Evolutionary conservation across 2,797 vertebrate genomes (phyloP).

Genomic region (Lithobates pipiens): DNA sequence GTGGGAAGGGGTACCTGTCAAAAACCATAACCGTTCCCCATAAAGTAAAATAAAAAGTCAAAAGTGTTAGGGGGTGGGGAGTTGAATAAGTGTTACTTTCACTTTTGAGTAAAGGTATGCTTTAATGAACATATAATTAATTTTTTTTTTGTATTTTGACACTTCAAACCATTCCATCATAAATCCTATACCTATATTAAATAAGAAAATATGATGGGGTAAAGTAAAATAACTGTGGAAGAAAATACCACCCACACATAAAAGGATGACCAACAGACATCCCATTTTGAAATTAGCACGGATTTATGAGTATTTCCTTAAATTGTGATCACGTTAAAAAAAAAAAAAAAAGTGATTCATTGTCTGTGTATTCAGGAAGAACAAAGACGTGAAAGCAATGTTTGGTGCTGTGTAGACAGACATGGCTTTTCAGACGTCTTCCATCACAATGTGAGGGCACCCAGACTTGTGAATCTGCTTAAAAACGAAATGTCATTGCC

Average conservation of each 20-base stretch:
- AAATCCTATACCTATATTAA: not conserved
- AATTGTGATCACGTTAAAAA: slow-evolving; percentile 25
- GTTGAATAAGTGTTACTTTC: too few species aligned
- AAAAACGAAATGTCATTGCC: slow-evolving; percentile 45
- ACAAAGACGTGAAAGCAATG: slow-evolving; percentile 39
- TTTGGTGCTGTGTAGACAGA: slow-evolving; percentile 39
- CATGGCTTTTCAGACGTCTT: slow-evolving; percentile 42
- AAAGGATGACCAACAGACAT: not conserved
- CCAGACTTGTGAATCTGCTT: slow-evolving; percentile 43
- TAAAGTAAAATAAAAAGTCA: too few species aligned
- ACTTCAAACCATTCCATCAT: not conserved
- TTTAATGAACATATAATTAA: too few species aligned
- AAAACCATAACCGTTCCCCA: too few species aligned
- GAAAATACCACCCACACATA: not conserved
- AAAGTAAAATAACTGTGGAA: not conserved
- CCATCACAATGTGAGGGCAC: slow-evolving; percentile 26
- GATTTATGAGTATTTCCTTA: slow-evolving; percentile 45
- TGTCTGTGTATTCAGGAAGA: slow-evolving; percentile 52
- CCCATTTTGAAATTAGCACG: slow-evolving; percentile 13
- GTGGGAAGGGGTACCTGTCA: too few species aligned
- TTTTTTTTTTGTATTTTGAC: too few species aligned
- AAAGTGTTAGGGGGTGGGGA: too few species aligned
- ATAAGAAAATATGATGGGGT: not conserved
- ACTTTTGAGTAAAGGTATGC: too few species aligned
- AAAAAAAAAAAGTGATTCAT: slow-evolving; percentile 57